Evolutionary conservation across 2,113 vertebrate genomes (phyloP).

Genomic region (Rhinolophus ferrumequinum): DNA sequence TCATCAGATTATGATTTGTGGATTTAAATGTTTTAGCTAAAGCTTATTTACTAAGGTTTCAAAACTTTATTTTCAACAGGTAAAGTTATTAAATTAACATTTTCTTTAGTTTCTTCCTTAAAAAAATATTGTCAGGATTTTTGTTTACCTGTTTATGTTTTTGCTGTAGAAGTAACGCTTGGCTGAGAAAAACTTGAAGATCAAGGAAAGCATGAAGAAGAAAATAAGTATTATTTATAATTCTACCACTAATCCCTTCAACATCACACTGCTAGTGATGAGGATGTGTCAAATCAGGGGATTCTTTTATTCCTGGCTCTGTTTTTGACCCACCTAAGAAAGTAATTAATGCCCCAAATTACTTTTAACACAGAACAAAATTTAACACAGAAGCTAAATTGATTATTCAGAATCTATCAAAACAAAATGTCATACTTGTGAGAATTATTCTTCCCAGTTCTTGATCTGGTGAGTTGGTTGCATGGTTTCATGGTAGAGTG

Average conservation of each 20-base stretch:
- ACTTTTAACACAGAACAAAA: not conserved
- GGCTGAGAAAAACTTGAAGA: not conserved
- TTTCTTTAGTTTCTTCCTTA: not conserved
- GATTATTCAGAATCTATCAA: not conserved
- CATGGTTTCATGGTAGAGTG: not conserved
- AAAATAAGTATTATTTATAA: not conserved
- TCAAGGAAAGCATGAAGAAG: not conserved
- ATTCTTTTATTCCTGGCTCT: not conserved
- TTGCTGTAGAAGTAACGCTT: not conserved
- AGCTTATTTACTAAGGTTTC: not conserved
- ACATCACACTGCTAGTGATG: not conserved
- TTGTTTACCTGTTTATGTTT: not conserved
- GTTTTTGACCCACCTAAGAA: not conserved
- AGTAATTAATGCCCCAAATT: not conserved
- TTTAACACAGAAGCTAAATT: not conserved
- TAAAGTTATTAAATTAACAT: not conserved
- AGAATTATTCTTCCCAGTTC: not conserved
- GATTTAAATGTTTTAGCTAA: conserved; percentile 12
- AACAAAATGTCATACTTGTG: not conserved
- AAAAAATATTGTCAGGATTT: not conserved
- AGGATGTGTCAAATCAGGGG: not conserved
- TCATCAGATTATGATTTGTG: conserved; percentile 33
- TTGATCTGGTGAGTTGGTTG: not conserved
- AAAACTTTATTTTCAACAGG: conserved; percentile 12
- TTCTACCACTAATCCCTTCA: not conserved